These are phyloP conservation scores for Montipora foliosa DNA, from an alignment of 64 coral and sea anemone species.

Conservation along the genomic window DNA sequence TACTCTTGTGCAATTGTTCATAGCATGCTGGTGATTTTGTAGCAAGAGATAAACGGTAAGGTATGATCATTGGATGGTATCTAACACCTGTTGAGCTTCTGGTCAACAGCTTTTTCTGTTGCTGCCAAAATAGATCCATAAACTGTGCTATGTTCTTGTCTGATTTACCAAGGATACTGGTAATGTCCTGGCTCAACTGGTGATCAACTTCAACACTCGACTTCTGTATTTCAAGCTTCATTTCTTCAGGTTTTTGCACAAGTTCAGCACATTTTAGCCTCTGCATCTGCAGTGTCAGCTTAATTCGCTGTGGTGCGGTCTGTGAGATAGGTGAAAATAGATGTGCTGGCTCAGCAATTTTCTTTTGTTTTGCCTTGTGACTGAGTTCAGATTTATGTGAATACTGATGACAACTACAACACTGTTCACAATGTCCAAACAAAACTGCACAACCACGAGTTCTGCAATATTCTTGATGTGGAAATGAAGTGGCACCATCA, in stretches of 20 bases:
- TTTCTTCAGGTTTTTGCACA: slow-evolving; percentile 22
- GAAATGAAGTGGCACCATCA: slow-evolving; percentile 45
- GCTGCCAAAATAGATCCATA: slow-evolving; percentile 63
- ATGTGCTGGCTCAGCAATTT: slow-evolving; percentile 48
- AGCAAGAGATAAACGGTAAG: slow-evolving; percentile 66
- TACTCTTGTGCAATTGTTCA: slow-evolving; percentile 45
- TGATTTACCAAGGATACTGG: slow-evolving; percentile 47
- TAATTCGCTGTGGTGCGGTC: slow-evolving; percentile 43
- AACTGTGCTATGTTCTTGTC: slow-evolving; percentile 35
- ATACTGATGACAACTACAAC: slow-evolving; percentile 17
- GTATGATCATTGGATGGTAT: slow-evolving; percentile 51
- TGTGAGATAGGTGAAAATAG: slow-evolving; percentile 48
- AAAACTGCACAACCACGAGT: slow-evolving; percentile 50
- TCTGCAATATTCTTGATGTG: slow-evolving; percentile 59
- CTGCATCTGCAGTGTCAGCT: slow-evolving; percentile 55
- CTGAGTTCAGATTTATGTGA: slow-evolving; percentile 52
- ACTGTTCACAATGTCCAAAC: not conserved
- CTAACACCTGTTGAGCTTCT: slow-evolving; percentile 50
- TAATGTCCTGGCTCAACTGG: slow-evolving; percentile 40
- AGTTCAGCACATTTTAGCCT: slow-evolving; percentile 59
- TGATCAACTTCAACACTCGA: slow-evolving; percentile 64
- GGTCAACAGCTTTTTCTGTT: slow-evolving; percentile 41
- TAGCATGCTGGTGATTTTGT: slow-evolving; percentile 75
- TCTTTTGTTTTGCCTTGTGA: slow-evolving; percentile 27
- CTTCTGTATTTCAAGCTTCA: slow-evolving; percentile 53